phyloP scores from a whole-genome alignment of 2,113 vertebrate genomes.

The Cranoglanis bouderius region DNA sequence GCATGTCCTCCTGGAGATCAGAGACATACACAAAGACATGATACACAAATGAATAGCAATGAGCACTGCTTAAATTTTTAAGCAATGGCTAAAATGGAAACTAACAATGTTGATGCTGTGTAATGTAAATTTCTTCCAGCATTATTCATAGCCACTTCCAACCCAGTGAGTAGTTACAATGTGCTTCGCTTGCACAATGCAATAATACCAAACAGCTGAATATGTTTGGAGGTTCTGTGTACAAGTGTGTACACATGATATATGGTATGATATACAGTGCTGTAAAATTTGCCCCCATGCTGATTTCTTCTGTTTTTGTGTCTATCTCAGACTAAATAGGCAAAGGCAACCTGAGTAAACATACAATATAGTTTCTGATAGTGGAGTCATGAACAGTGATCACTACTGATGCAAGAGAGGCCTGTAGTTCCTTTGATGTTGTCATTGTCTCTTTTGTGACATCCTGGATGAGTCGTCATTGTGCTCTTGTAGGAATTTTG shows the following conservation, averaged over 20 bases:
- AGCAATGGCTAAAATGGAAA: background rate
- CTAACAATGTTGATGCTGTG: background rate
- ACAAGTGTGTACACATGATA: background rate
- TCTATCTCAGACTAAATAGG: too few relatives aligned
- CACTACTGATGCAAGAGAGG: too few relatives aligned
- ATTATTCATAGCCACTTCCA: background rate
- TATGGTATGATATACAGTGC: background rate
- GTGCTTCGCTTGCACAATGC: background rate
- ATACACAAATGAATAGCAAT: background rate
- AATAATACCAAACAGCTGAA: background rate
- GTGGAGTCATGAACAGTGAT: too few relatives aligned
- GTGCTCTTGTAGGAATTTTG: too few relatives aligned
- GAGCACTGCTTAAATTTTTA: background rate
- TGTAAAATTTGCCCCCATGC: too few relatives aligned
- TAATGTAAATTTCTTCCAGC: background rate
- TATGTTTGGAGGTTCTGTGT: background rate
- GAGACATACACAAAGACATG: background rate
- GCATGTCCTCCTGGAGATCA: constrained; percentile 82
- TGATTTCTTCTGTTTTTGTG: too few relatives aligned
- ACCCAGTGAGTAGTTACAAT: background rate
- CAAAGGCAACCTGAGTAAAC: too few relatives aligned
- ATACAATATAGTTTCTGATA: too few relatives aligned
- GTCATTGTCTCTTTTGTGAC: too few relatives aligned
- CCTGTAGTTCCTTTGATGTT: too few relatives aligned
- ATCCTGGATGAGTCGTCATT: too few relatives aligned